Evolutionary conservation across 2,113 vertebrate genomes (phyloP).

Genomic region (Gymnocephalus cernua): DNA sequence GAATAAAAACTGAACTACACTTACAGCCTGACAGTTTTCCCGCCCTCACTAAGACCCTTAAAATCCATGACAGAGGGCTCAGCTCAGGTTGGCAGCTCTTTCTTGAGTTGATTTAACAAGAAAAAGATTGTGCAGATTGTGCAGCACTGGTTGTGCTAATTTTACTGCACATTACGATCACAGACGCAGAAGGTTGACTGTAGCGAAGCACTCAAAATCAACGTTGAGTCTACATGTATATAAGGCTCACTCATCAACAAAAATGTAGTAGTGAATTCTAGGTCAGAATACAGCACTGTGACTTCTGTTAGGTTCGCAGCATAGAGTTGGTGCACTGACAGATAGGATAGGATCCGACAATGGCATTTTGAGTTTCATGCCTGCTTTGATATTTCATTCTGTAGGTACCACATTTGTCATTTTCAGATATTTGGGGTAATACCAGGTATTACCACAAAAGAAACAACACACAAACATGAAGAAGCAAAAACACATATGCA

Average conservation of each 20-base stretch:
- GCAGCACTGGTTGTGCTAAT: not conserved
- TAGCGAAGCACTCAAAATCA: slow-evolving; percentile 14
- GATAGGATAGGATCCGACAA: not conserved
- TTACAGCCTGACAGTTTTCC: slow-evolving; percentile 16
- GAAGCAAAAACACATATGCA: not conserved
- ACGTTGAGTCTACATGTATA: not conserved
- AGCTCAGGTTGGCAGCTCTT: not conserved
- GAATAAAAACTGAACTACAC: slow-evolving; percentile 14
- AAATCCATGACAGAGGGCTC: slow-evolving; percentile 7
- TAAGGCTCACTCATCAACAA: not conserved
- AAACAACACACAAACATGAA: not conserved
- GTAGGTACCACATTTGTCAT: not conserved
- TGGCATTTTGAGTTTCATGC: slow-evolving; percentile 18
- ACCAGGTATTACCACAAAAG: not conserved
- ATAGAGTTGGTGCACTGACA: not conserved
- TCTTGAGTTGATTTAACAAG: slow-evolving; percentile 15
- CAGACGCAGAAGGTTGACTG: slow-evolving; percentile 32
- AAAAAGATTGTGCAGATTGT: slow-evolving; percentile 1
- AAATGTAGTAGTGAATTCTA: not conserved
- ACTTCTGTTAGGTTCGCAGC: not conserved
- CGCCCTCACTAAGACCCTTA: not conserved
- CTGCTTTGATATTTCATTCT: slow-evolving; percentile 1
- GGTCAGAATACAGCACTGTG: not conserved
- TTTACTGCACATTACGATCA: slow-evolving; percentile 17
- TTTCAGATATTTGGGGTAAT: slow-evolving; percentile 8